Conservation (phyloP, 2,797 vertebrate genomes). For the Babyrousa celebensis region DNA sequence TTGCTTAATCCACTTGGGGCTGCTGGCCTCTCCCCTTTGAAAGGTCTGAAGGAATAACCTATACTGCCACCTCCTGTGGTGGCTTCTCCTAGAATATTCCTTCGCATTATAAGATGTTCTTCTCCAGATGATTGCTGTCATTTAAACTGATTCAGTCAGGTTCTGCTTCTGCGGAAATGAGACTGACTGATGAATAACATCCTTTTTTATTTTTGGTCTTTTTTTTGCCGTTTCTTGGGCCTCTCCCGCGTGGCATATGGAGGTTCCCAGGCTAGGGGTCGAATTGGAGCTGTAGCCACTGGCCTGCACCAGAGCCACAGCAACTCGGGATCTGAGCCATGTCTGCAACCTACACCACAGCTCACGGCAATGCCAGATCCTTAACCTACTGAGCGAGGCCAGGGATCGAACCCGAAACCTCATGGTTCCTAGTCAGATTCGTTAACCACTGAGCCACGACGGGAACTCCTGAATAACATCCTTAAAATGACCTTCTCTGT, state of each 20-base stretch:
- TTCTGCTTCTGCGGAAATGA: slow-evolving; percentile 56
- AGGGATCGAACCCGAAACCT: too few relatives aligned
- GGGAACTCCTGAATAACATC: not conserved
- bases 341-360: too few relatives aligned
- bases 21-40: slow-evolving; percentile 20
- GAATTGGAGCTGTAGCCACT: too few relatives aligned
- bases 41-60: slow-evolving; percentile 37
- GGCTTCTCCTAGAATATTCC: slow-evolving; percentile 21
- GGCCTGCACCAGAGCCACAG: too few relatives aligned
- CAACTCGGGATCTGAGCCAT: too few relatives aligned
- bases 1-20: not conserved
- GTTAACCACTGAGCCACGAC: too few relatives aligned
- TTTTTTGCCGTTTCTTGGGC: too few relatives aligned
- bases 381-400: too few relatives aligned
- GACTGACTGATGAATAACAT: not conserved
- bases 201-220: not conserved
- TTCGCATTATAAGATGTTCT: slow-evolving; percentile 17
- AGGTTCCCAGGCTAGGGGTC: too few relatives aligned
- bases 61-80: accelerated
- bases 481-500: not conserved
- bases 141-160: slow-evolving; percentile 49
- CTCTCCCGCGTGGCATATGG: too few relatives aligned
- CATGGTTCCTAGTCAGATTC: too few relatives aligned
- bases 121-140: slow-evolving; percentile 10
- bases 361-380: too few relatives aligned